Evolutionary conservation across 2,797 vertebrate species (phyloP), one percentile per base, ranked within the genome.

Genomic region (Momotus momota): DNA sequence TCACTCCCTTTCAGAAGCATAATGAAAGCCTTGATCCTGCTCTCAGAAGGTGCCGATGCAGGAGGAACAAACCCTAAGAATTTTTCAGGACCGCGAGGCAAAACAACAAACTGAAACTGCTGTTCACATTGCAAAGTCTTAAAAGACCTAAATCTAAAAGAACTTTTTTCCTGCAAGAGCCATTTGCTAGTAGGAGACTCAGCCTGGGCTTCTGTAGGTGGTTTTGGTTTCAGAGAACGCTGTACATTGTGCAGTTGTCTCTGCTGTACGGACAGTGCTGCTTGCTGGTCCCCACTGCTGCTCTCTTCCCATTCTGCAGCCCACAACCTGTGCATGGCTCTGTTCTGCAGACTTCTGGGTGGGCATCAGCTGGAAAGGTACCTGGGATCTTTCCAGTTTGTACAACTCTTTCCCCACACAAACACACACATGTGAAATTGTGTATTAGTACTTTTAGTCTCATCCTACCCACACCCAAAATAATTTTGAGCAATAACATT

Each of bases 71-170:
- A 23, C 46, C 55, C 41, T 55, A 2, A 43, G 81, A 6, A 23
- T 83, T 88, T 82, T 89, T 73, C 55, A 70, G 65, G 46, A 17
- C 41, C 55, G 55, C 45, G 70, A 55, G 26, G 51, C 70, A 51
- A 52, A 91, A 77, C 54, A 60, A 46, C 77, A 51, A 91, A 51
- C 27, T 35, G 43, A 86, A 94, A 52, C 43, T 89, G 38, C 58
- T 48, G 27, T 48, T 91, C 25, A 14, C 19, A 4, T 72, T 83
- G 13, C 67, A 70, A 38, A 64, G 19, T 45, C 38, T 75, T 16
- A 10, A 23, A 92, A 77, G 54, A 69, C 26, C 27, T 6, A 13
- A 2, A 25, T 73, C 65, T 43, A 51, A 79, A 57, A 66, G 51
- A 18, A 35, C 7, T 4, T 9, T 78, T 88, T 77, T 90, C 55